Evolutionary conservation across 2,113 vertebrate species (phyloP), one percentile per base, ranked within the genome.

Genomic region (Parotia lawesii): DNA sequence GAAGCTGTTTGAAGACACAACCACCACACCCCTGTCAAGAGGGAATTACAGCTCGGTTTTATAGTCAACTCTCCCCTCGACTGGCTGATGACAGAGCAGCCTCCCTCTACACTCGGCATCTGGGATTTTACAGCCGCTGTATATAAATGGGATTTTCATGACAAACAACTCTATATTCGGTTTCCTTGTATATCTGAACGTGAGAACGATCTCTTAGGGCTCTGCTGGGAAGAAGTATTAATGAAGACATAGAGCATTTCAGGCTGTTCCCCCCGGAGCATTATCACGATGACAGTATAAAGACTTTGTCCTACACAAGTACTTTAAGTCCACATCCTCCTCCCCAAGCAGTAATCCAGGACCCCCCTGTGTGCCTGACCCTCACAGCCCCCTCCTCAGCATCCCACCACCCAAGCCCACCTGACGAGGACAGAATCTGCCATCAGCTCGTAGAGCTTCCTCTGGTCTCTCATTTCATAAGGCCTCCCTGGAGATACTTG

Each of bases 111-210:
- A 7, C 86, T 93, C 88, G 73, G 93, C 92, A 94, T 87, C 94
- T 94, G 91, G 89, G 69, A 27, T 94, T 93, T 95, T 92, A 94
- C 72, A 86, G 87, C 74, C 4, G 1, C 76, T 72, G 88, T 91
- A 85, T 56, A 95, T 60, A 96, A 86, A 87, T 72, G 65, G 91
- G 72, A 86, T 92, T 96, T 96, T 95, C 91, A 93, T 76, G 90
- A 94, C 96, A 97, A 96, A 90, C 70, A 95, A 74, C 85, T 66
- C 81, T 70, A n/a, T 89, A 82, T 89, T 94, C 27, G 1, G 56
- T 95, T 96, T 94, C 80, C 75, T 69, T 89, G 91, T 93, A 29
- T 60, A 95, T 95, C 85, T 66, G 54, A 70, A 88, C 23, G 42
- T 33, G 47, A 88, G 85, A 85, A 88, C 12, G 8, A 93, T 72